A percentile compares a stretch with the other conserved stretches of the same genome.
Conservation (phyloP, 2,797 vertebrate species). For the Eutrigla gurnardus region DNA sequence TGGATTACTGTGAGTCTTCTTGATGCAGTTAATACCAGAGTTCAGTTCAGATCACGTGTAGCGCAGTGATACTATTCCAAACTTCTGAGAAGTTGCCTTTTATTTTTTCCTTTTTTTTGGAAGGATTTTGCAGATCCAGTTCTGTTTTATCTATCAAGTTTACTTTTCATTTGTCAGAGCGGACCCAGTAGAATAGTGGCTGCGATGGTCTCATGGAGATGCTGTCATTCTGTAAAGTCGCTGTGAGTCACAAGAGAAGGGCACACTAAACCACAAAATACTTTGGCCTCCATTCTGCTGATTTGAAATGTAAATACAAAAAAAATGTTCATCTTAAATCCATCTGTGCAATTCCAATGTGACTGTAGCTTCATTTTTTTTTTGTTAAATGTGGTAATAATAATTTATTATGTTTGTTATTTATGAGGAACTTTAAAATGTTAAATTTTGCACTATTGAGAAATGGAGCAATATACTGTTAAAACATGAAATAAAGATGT, state of each 20-base stretch:
- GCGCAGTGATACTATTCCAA: constrained; percentile 75
- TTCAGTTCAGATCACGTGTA: constrained; percentile 68
- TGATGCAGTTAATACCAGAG: constrained; percentile 21
- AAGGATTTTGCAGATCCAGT: constrained; percentile 80
- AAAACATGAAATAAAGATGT: constrained; percentile 81
- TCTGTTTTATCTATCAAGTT: constrained; percentile 64
- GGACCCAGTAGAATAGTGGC: constrained; percentile 55
- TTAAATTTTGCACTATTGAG: constrained; percentile 86
- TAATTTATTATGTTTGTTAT: constrained; percentile 87
- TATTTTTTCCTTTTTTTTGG: constrained; percentile 76
- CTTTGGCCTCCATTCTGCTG: constrained; percentile 63
- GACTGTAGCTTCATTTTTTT: constrained; percentile 66
- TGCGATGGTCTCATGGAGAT: constrained; percentile 57
- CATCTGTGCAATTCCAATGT: constrained; percentile 75
- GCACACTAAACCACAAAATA: constrained; percentile 60
- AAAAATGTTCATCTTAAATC: constrained; percentile 56
- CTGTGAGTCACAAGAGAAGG: constrained; percentile 48
- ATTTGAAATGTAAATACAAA: constrained; percentile 76
- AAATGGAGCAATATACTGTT: constrained; percentile 86
- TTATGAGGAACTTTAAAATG: constrained; percentile 84
- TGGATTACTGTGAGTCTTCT: constrained; percentile 34
- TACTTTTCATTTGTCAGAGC: constrained; percentile 45
- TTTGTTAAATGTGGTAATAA: constrained; percentile 75
- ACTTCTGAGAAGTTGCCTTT: constrained; percentile 88
- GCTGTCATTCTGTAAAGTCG: constrained; percentile 45